A percentile compares a stretch with the other conserved stretches of the same genome.
These are phyloP conservation scores for Stigmatopora argus DNA, from an alignment of 2,113 vertebrate species.

Conservation along the genomic window DNA sequence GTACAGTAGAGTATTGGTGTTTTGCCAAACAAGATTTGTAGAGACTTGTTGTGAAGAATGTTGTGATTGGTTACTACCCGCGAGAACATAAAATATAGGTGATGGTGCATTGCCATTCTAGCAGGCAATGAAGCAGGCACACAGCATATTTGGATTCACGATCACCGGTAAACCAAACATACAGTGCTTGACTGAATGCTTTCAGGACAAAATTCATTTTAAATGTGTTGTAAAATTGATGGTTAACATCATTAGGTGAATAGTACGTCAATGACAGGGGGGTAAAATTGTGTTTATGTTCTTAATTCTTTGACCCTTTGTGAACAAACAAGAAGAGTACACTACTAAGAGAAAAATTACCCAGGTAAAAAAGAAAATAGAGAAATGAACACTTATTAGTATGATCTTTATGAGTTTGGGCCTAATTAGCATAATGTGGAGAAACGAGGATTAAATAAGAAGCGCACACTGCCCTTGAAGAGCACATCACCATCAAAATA, in stretches of 20 bases:
- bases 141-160: conserved; percentile 11
- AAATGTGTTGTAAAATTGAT: conserved; percentile 45
- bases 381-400: conserved; percentile 50
- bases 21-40: conserved; percentile 18
- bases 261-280: conserved; percentile 33
- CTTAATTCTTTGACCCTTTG: conserved; percentile 21
- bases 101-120: not conserved
- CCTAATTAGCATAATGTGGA: conserved; percentile 62
- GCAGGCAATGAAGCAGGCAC: not conserved
- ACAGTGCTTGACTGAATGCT: not conserved
- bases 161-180: not conserved
- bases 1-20: conserved; percentile 22
- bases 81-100: conserved; percentile 15
- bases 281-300: conserved; percentile 55
- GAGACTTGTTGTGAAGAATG: conserved; percentile 8
- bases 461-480: conserved; percentile 14
- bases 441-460: conserved; percentile 37
- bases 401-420: conserved; percentile 49
- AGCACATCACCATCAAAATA: conserved; percentile 53
- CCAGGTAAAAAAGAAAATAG: conserved; percentile 25
- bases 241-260: conserved; percentile 45
- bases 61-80: conserved; percentile 15
- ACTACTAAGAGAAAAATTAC: conserved; percentile 22
- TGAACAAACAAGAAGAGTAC: conserved; percentile 39
- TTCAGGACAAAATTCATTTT: conserved; percentile 46